Evolutionary conservation across 2,797 vertebrate species (phyloP), one percentile per base, ranked within the genome.

Genomic region (Muscicapa comitata): DNA sequence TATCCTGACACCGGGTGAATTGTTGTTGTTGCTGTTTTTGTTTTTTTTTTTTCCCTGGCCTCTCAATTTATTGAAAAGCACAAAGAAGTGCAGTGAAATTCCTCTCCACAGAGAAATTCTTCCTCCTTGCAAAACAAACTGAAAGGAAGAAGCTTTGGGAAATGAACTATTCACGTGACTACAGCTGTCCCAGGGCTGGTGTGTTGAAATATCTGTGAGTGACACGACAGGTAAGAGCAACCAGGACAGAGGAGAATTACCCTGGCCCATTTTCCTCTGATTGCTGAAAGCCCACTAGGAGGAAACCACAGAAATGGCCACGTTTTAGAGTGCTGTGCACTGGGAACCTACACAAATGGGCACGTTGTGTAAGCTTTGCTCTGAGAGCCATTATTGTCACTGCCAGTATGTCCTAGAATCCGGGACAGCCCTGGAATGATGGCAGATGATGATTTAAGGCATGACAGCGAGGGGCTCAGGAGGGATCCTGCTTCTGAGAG

Each of bases 371-470:
- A 70, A 89, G 47, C 48, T 66, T 59, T 51, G 63, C 59, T 43
- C 88, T 51, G 57, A 86, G 75, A 81, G 35, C 61, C 71, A 17
- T 76, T 81, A n/a, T 51, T 53, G 58, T 62, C 55, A 73, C 54
- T 61, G 88, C 80, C 90, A 91, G 37, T 51, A 31, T 1, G 3
- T 70, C 78, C 81, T 20, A 81, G 71, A 72, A 93, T 76, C n/a
- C 10, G n/a, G 55, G 93, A 88, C n/a, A 51, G 54, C 53, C 21
- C 61, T 38, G 58, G 51, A 50, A 77, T 11, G 63, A 59, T 16
- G 72, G 85, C 65, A 84, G 90, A 28, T 26, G 81, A 50, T 66
- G 95, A 93, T 88, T 88, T 61, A 79, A 79, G 75, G 83, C 80
- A 81, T 10, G 45, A 11, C 50, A 67, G 47, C 0, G 6, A 71